Evolutionary conservation across 2,797 vertebrate genomes (phyloP).

Genomic region (Eleutherodactylus coqui): DNA sequence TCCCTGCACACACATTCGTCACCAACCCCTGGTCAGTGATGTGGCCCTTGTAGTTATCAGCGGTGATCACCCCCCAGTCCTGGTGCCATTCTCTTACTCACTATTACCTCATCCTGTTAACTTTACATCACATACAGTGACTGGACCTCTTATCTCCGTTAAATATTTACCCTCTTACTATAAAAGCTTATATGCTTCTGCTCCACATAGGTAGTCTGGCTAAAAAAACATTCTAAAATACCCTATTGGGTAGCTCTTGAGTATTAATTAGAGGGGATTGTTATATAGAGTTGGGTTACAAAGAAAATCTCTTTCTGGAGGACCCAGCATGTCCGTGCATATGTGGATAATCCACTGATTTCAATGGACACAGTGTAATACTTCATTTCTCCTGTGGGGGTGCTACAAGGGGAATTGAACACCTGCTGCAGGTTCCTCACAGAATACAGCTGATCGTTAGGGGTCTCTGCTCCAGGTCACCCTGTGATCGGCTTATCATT

Average conservation of each 20-base stretch:
- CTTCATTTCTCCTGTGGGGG: background rate
- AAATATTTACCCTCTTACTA: conserved; percentile 12
- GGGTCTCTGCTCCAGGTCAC: too few relatives aligned
- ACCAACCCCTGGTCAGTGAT: background rate
- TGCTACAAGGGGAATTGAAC: background rate
- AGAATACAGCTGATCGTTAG: background rate
- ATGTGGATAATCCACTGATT: too few relatives aligned
- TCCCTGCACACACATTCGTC: background rate
- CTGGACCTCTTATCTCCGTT: background rate
- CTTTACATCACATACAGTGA: background rate
- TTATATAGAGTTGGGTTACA: too few relatives aligned
- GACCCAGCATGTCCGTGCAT: background rate
- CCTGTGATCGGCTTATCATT: too few relatives aligned
- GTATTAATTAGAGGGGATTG: background rate
- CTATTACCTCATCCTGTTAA: background rate
- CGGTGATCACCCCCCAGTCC: background rate
- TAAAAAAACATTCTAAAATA: too few relatives aligned
- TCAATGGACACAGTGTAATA: too few relatives aligned
- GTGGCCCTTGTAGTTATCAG: background rate
- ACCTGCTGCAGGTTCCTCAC: background rate
- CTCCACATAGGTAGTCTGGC: background rate
- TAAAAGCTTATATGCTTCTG: background rate
- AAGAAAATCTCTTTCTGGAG: background rate
- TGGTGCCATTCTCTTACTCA: background rate
- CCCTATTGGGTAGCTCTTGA: background rate